These are phyloP conservation scores for Planococcus citri DNA, from an alignment of 1,140 invertebrate genomes.

Conservation along the genomic window DNA sequence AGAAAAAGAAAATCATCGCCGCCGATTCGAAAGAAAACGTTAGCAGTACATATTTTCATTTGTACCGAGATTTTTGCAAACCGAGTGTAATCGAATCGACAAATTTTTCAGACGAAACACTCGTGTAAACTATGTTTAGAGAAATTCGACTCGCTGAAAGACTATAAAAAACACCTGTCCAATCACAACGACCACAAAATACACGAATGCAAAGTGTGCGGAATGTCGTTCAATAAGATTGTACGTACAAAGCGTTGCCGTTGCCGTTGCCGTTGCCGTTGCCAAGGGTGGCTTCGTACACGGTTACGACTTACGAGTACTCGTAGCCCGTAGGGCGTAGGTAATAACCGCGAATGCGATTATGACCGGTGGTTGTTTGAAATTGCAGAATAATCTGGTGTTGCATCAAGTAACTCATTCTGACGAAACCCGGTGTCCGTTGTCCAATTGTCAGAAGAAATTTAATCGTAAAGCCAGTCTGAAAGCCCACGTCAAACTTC, in stretches of 20 bases:
- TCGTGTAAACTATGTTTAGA: background rate
- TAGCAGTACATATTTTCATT: too few species aligned
- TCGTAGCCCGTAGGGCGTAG: too few species aligned
- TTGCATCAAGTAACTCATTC: conserved; percentile 50
- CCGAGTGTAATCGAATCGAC: too few species aligned
- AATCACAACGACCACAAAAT: background rate
- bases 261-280: too few species aligned
- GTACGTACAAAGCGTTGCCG: background rate
- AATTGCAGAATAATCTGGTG: conserved; percentile 40
- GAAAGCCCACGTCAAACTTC: conserved; percentile 53
- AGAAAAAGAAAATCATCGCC: too few species aligned
- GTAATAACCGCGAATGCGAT: too few species aligned
- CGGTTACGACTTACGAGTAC: too few species aligned
- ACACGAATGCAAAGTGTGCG: background rate
- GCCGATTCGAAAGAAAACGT: too few species aligned
- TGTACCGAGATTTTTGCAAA: too few species aligned
- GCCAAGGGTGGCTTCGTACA: too few species aligned
- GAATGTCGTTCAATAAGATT: background rate
- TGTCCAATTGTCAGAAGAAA: conserved; percentile 41
- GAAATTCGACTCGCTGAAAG: background rate
- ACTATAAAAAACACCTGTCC: background rate
- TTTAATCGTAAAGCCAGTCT: conserved; percentile 54
- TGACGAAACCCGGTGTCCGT: conserved; percentile 44
- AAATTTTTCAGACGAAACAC: background rate
- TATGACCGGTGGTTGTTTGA: too few species aligned